Evolutionary conservation across 2,113 vertebrate species (phyloP).

Genomic region (Mesembrinibis cayennensis): DNA sequence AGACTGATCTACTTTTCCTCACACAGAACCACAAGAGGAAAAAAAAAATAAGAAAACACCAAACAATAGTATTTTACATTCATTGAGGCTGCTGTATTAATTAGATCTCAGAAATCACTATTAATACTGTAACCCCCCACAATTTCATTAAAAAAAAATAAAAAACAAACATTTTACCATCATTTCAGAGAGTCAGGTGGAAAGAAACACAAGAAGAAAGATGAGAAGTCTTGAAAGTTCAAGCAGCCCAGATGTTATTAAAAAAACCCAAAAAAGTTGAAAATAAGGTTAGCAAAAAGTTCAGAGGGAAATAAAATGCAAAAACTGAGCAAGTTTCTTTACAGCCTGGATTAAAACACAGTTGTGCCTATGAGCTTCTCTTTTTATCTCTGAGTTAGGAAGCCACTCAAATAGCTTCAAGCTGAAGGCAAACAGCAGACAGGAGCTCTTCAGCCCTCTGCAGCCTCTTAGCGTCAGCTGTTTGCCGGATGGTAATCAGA

Average conservation of each 20-base stretch:
- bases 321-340: slow-evolving; percentile 48
- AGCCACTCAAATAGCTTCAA: slow-evolving; percentile 76
- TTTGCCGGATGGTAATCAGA: slow-evolving; percentile 84
- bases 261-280: neutral
- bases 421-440: slow-evolving; percentile 81
- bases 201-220: neutral
- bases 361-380: slow-evolving; percentile 54
- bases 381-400: slow-evolving; percentile 76
- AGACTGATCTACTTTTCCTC: neutral
- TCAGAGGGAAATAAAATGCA: slow-evolving; percentile 47
- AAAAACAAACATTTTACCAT: neutral
- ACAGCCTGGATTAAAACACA: slow-evolving; percentile 56
- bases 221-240: neutral
- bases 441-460: slow-evolving; percentile 83
- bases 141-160: neutral
- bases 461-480: slow-evolving; percentile 84
- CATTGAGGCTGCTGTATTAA: neutral
- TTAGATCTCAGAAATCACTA: neutral
- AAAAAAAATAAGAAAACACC: neutral
- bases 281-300: slow-evolving; percentile 45
- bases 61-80: neutral
- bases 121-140: neutral
- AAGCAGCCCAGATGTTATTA: neutral
- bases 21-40: neutral
- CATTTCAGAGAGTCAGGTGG: neutral